These are phyloP conservation scores for Drosophila subquinaria DNA, from an alignment of 2,888 invertebrate species.

Conservation along the genomic window DNA sequence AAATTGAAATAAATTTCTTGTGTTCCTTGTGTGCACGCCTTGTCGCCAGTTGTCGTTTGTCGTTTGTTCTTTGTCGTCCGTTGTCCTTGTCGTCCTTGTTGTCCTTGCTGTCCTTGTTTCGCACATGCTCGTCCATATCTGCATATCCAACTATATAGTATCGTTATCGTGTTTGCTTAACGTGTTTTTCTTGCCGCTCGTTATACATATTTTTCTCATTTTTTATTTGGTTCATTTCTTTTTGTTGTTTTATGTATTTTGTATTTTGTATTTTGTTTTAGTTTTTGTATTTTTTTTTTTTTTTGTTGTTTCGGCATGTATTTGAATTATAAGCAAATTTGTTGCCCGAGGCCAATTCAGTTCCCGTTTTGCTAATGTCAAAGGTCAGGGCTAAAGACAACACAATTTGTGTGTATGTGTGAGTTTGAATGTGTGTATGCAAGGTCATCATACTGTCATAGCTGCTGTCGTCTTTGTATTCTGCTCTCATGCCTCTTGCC, in stretches of 20 bases:
- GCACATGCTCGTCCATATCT: conserved; percentile 17
- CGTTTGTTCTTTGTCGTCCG: conserved; percentile 61
- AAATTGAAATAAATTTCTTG: conserved; percentile 76
- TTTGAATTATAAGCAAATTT: conserved; percentile 78
- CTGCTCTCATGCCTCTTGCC: conserved; percentile 33
- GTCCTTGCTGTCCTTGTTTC: conserved; percentile 54
- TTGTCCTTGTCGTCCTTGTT: conserved; percentile 53
- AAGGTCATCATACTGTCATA: conserved; percentile 51
- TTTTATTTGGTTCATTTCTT: conserved; percentile 5
- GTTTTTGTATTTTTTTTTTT: conserved; percentile 27
- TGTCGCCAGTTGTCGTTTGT: conserved; percentile 51
- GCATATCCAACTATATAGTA: conserved; percentile 59
- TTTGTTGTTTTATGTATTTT: conserved; percentile 24
- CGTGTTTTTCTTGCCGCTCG: conserved; percentile 67
- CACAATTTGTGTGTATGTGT: conserved; percentile 5
- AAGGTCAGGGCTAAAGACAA: conserved; percentile 65
- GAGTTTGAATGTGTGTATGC: conserved; percentile 26
- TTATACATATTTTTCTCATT: conserved; percentile 45
- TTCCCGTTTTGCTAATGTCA: conserved; percentile 63
- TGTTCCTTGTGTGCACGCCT: conserved; percentile 45
- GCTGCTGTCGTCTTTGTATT: conserved; percentile 29
- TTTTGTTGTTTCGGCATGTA: conserved; percentile 42
- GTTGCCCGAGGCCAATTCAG: conserved; percentile 63
- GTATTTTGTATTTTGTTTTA: conserved; percentile 30
- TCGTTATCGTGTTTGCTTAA: conserved; percentile 77